Evolutionary conservation across 2,888 invertebrate species (phyloP), one percentile per base, ranked within the genome.

Genomic region (Limnephilus rhombicus): DNA sequence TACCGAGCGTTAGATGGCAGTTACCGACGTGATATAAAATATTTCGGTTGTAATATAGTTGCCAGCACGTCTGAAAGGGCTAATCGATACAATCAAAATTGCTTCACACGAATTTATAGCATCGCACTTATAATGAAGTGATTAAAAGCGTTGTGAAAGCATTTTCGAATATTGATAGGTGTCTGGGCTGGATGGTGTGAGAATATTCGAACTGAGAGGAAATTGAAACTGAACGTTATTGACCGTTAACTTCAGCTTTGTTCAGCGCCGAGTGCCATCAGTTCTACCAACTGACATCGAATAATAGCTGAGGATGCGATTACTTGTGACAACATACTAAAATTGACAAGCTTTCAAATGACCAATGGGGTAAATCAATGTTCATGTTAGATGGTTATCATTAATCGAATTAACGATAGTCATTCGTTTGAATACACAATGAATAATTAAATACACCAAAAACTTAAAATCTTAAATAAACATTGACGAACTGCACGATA

Each of bases 191-290:
- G 68, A n/a, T 24, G 68, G 68, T n/a, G 24, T 68, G 24, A 24
- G 68, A 24, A n/a, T 53, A n/a, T 29, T 31, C 31, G 31, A 87
- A 31, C 31, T 18, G 87, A 31, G 18, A 53, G 87, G 87, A 87
- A 87, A 87, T 87, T 68, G 53, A 87, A 87, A 68, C 45, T 53
- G 87, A 13, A 31, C 49, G 45, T 87, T 87, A 87, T 87, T 87
- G 53, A 49, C 87, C 87, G 87, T 87, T 29, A 87, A 53, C 49
- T 53, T 53, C 15, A 53, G 87, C 53, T 87, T 87, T 53, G 68
- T 49, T 87, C 87, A 87, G 31, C 49, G 49, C 31, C 49, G 31
- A 29, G 24, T 24, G 68, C 68, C 68, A 68, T 68, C 68, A 68
- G 7, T 68, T 68, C 68, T n/a, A 18, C 24, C 24, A 24, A 68